A percentile compares a stretch with the other conserved stretches of the same genome.
Conservation (phyloP, 2,888 invertebrate genomes). For the Chrysolina haemoptera region DNA sequence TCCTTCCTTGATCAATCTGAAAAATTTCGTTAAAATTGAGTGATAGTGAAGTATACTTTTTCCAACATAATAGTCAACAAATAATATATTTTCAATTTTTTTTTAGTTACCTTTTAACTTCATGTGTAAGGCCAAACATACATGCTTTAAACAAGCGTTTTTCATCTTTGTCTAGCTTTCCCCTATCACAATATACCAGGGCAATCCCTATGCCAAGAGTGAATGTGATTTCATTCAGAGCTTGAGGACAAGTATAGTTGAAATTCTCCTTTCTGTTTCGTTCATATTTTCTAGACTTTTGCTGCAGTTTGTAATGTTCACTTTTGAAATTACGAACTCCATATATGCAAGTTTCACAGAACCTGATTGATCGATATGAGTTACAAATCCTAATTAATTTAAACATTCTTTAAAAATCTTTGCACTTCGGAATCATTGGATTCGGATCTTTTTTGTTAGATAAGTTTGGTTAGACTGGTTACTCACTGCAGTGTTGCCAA, state of each 20-base stretch:
- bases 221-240: constrained; percentile 26
- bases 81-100: not conserved
- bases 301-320: not conserved
- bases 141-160: constrained; percentile 72
- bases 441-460: too few species aligned
- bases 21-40: constrained; percentile 18
- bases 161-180: constrained; percentile 61
- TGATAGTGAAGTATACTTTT: not conserved
- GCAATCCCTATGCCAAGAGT: constrained; percentile 38
- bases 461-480: too few species aligned
- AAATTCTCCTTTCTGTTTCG: constrained; percentile 34
- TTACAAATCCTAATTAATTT: not conserved
- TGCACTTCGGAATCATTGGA: too few species aligned
- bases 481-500: too few species aligned
- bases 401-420: too few species aligned
- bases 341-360: not conserved
- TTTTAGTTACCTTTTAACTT: constrained; percentile 68
- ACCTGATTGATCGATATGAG: not conserved
- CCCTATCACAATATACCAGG: constrained; percentile 60
- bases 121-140: constrained; percentile 71
- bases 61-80: not conserved
- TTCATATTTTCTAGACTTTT: constrained; percentile 34
- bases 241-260: constrained; percentile 3
- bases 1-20: constrained; percentile 69
- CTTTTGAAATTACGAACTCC: not conserved